These are phyloP conservation scores for Ellobius talpinus DNA, from an alignment of 2,113 vertebrate genomes.

Conservation along the genomic window DNA sequence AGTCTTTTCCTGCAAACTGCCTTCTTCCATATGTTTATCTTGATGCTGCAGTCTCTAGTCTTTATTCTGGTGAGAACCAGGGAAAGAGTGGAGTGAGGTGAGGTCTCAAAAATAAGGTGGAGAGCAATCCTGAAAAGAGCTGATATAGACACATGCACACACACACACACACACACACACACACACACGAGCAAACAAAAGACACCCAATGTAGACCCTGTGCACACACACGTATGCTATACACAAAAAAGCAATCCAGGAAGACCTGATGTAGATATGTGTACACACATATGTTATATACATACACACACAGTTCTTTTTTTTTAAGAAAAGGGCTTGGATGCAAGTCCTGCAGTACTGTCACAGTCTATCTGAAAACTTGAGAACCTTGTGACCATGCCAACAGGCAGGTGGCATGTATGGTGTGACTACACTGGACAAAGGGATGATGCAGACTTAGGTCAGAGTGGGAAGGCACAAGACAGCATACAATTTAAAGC, in stretches of 20 bases:
- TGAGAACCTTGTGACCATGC: not conserved
- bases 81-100: not conserved
- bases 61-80: not conserved
- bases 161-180: too few relatives aligned
- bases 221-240: not conserved
- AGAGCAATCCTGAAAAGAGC: not conserved
- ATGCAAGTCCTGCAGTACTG: not conserved
- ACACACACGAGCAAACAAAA: not conserved
- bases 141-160: not conserved
- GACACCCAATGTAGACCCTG: not conserved
- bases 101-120: not conserved
- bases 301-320: not conserved
- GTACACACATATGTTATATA: not conserved
- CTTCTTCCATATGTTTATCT: not conserved
- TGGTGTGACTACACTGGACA: not conserved
- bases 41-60: not conserved
- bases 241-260: not conserved
- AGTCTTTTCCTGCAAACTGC: not conserved
- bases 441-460: not conserved
- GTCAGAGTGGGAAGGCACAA: not conserved
- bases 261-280: not conserved
- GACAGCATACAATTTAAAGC: not conserved
- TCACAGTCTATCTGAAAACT: not conserved
- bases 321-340: not conserved
- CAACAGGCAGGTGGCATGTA: not conserved